A percentile compares a stretch with the other conserved stretches of the same genome.
Conservation (phyloP, 2,797 vertebrate species). For the Xiphorhynchus erythropygius region DNA sequence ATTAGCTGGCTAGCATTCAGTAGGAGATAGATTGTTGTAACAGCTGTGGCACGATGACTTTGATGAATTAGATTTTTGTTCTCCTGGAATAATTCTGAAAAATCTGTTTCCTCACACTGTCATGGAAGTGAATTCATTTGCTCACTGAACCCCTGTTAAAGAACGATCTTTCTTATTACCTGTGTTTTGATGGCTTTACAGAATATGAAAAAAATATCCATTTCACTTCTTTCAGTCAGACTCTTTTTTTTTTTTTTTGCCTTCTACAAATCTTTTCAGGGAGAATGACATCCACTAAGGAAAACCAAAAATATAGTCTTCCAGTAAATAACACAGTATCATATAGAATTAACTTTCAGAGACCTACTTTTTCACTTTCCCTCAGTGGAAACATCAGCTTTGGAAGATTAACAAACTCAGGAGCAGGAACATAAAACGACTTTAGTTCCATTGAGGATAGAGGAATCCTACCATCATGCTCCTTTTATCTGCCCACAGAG, state of each 20-base stretch:
- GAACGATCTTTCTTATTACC: not conserved
- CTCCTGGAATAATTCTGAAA: conserved; percentile 24
- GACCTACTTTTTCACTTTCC: not conserved
- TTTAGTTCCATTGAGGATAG: not conserved
- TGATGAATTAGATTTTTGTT: conserved; percentile 51
- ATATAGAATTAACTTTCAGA: not conserved
- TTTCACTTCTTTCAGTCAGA: not conserved
- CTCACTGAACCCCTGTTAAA: not conserved
- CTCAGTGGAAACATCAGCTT: not conserved
- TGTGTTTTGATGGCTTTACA: not conserved
- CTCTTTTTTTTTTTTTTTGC: not conserved
- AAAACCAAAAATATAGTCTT: not conserved
- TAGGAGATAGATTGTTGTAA: conserved; percentile 56
- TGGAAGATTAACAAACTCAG: not conserved
- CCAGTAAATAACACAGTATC: not conserved
- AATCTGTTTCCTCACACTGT: not conserved
- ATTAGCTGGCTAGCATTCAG: conserved; percentile 47
- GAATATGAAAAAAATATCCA: not conserved
- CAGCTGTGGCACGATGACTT: conserved; percentile 55
- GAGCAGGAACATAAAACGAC: not conserved
- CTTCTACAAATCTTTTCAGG: not conserved
- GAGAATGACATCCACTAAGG: not conserved
- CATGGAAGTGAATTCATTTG: conserved; percentile 17
- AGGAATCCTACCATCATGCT: not conserved
- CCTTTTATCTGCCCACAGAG: not conserved